Evolutionary conservation across 2,113 vertebrate species (phyloP), one percentile per base, ranked within the genome.

Genomic region (Buteo buteo): DNA sequence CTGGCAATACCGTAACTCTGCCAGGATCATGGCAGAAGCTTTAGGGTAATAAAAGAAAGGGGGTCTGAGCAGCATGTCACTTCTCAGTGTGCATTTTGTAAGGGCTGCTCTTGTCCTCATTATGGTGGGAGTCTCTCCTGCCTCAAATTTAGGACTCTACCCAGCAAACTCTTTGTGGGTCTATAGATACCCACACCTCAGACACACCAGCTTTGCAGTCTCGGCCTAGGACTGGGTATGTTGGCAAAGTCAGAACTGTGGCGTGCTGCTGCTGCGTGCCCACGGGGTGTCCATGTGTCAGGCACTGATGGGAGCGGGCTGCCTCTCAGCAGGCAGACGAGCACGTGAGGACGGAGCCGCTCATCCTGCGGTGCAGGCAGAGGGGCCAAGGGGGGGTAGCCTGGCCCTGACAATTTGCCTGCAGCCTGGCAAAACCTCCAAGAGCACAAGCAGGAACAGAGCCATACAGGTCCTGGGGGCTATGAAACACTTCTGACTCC

Each of bases 321-420:
- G 34, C 20, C 11, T 32, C 64, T 49, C 42, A 4, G 31, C n/a
- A 49, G 28, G n/a, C 32, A 26, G 17, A 28, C 0, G 8, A 34
- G 42, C 12, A 14, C 0, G 0, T 5, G 31, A 34, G 55, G 12
- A 59, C 22, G 1, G 3, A 47, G 70, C 22, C 36, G 38, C 1
- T 0, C 38, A 36, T 45, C 49, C 32, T 17, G 24, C 44, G 45
- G n/a, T 74, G 67, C 26, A 13, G 73, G 34, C 49, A 85, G 28
- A 55, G 45, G 26, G 52, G 21, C 40, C 36, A 17, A n/a, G 54
- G 25, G 1, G 0, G 21, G 40, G 29, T 13, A 45, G 36, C 36
- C 24, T 19, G 34, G 38, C n/a, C 38, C 34, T 40, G 28, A n/a
- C 45, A 26, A 25, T 47, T 67, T 38, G 6, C 21, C 79, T 55